phyloP scores from a whole-genome alignment of 2,888 invertebrate species.

The Temnothorax ravouxi region DNA sequence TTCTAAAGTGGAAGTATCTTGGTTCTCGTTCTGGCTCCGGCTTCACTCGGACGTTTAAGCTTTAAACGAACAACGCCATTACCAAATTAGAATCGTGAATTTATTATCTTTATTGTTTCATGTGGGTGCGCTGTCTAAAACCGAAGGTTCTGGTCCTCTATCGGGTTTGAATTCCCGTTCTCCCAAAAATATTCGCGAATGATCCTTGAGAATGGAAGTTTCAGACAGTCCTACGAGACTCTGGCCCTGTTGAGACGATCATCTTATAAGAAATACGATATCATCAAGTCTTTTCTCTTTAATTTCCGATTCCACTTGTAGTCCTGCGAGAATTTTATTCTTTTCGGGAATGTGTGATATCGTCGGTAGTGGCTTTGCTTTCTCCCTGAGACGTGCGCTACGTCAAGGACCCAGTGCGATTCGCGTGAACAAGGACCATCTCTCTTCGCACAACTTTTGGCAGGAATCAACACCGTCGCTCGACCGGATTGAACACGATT shows the following conservation, averaged over 20 bases:
- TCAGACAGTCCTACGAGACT: background rate
- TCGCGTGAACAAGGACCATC: constrained; percentile 9
- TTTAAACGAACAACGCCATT: constrained; percentile 12
- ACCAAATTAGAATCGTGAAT: background rate
- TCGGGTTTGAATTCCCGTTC: background rate
- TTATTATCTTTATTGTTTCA: background rate
- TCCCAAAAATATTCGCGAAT: background rate
- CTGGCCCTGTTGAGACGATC: background rate
- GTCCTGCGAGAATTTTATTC: background rate
- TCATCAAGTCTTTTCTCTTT: background rate
- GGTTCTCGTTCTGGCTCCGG: constrained; percentile 17
- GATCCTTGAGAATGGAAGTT: background rate
- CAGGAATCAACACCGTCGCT: constrained; percentile 61
- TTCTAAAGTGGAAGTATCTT: constrained; percentile 7
- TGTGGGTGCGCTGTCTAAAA: background rate
- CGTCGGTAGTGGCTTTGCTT: background rate
- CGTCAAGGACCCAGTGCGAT: background rate
- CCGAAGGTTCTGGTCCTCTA: background rate
- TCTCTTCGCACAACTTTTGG: constrained; percentile 61
- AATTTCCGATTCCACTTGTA: constrained; percentile 1
- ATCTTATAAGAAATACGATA: background rate
- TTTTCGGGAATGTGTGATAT: too few species aligned
- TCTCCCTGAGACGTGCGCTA: background rate
- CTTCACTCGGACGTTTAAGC: background rate
- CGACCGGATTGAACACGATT: constrained; percentile 5